Evolutionary conservation across 2,113 vertebrate species (phyloP).

Genomic region (Mormyrus lacerda): DNA sequence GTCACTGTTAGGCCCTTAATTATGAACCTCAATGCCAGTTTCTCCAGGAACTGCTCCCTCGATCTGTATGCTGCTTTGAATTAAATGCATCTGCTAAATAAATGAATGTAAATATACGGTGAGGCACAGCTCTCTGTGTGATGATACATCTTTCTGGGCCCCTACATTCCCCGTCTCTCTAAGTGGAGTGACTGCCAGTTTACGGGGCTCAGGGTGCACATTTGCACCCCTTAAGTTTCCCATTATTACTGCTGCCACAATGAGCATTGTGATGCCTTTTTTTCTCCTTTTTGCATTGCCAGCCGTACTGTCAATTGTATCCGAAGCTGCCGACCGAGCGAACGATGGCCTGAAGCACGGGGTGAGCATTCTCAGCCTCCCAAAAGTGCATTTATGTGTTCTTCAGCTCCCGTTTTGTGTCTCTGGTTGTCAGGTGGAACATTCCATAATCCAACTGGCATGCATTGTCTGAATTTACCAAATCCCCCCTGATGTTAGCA

Average conservation of each 20-base stretch:
- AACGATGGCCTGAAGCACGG: conserved; percentile 80
- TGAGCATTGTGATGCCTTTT: conserved; percentile 14
- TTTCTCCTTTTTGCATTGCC: conserved; percentile 9
- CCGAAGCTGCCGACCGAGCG: conserved; percentile 75
- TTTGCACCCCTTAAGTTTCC: conserved; percentile 5
- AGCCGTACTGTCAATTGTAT: conserved; percentile 74
- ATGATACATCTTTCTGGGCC: neutral
- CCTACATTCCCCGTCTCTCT: too few relatives aligned
- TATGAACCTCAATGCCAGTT: neutral
- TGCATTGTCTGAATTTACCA: neutral
- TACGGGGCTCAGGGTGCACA: neutral
- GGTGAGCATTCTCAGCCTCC: conserved; percentile 61
- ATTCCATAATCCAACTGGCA: neutral
- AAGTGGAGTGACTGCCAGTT: neutral
- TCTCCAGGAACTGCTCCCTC: neutral
- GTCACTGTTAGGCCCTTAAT: neutral
- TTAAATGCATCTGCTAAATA: neutral
- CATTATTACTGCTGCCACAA: neutral
- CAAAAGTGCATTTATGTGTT: neutral
- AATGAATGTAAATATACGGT: neutral
- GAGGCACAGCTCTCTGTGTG: neutral
- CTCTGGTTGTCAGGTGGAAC: neutral
- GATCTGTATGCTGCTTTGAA: neutral
- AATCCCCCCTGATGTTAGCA: neutral
- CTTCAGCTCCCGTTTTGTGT: neutral